phyloP scores from a whole-genome alignment of 2,113 vertebrate species.

The Tricholaema leucomelas region DNA sequence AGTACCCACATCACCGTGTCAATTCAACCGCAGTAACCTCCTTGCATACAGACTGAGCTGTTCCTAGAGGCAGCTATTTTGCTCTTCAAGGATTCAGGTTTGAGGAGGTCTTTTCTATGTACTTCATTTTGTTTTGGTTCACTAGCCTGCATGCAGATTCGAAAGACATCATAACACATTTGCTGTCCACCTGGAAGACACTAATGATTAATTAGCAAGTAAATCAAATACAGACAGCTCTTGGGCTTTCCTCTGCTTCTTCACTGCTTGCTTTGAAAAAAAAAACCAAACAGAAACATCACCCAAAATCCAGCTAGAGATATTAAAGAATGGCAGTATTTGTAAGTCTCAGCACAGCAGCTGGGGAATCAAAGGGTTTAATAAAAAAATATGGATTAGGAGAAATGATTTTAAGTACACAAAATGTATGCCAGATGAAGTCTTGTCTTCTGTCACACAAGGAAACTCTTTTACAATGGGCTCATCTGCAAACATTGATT shows the following conservation, averaged over 20 bases:
- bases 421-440: not conserved
- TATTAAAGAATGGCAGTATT: not conserved
- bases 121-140: not conserved
- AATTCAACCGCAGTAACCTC: not conserved
- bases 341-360: not conserved
- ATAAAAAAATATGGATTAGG: not conserved
- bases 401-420: not conserved
- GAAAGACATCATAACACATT: not conserved
- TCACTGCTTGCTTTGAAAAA: not conserved
- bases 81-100: not conserved
- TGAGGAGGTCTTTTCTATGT: not conserved
- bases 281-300: not conserved
- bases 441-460: not conserved
- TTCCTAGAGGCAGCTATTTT: not conserved
- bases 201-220: not conserved
- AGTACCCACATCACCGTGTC: not conserved
- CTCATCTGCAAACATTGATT: not conserved
- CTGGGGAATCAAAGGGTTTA: not conserved
- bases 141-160: not conserved
- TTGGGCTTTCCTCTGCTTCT: not conserved
- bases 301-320: not conserved
- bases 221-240: not conserved
- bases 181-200: conserved; percentile 6
- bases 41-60: not conserved
- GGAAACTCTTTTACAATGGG: not conserved